Percentiles rank a stretch among this genome's conserved stretches.
These are phyloP conservation scores for Cyanistes caeruleus DNA, from an alignment of 2,113 vertebrate species.

Conservation along the genomic window DNA sequence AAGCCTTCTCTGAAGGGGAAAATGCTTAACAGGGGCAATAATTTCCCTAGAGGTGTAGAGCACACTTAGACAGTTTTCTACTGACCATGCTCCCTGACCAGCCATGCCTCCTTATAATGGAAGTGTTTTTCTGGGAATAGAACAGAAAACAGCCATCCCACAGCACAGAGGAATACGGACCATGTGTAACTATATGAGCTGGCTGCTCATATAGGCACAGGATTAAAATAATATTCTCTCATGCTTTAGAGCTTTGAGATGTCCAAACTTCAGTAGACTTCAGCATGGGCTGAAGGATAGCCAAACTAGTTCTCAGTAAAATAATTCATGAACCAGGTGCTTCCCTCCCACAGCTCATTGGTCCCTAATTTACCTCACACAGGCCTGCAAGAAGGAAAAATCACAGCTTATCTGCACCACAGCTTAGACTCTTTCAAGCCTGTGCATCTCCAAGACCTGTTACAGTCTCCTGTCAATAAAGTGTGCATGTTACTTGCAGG, in stretches of 20 bases:
- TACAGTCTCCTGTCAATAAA: background rate
- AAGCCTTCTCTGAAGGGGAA: background rate
- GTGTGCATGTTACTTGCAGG: fast-evolving
- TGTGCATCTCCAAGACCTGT: background rate
- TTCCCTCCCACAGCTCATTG: fast-evolving
- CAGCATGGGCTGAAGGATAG: background rate
- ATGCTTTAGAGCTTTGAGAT: background rate
- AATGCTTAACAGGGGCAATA: background rate
- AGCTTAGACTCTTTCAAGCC: background rate
- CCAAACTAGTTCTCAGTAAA: background rate
- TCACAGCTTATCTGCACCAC: background rate
- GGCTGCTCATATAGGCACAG: background rate
- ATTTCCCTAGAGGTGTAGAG: background rate
- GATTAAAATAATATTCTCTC: background rate
- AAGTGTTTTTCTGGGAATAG: background rate
- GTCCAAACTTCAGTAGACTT: background rate
- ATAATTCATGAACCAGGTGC: background rate
- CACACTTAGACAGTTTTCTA: background rate
- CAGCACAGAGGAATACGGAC: background rate
- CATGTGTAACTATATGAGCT: no score
- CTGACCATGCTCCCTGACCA: background rate
- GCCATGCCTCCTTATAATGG: background rate
- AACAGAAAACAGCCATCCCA: background rate
- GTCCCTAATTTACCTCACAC: background rate
- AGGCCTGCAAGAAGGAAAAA: background rate